A percentile compares a stretch with the other conserved stretches of the same genome.
Conservation (phyloP, 2,888 invertebrate genomes). For the Podabrus alpinus region DNA sequence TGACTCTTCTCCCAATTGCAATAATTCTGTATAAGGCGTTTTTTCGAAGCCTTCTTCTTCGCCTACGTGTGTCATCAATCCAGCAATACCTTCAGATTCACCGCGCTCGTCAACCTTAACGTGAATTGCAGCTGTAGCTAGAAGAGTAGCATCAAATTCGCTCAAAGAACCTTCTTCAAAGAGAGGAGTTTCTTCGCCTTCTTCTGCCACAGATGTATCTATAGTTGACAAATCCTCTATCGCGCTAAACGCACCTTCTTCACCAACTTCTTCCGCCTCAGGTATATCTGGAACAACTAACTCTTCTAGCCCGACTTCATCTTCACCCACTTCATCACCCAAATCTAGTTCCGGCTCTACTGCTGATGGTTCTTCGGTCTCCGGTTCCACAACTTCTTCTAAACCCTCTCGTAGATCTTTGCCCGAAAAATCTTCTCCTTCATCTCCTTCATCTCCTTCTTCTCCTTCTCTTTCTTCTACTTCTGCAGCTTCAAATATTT, state of each 20-base stretch:
- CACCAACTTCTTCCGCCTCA: neutral
- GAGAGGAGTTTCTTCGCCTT: neutral
- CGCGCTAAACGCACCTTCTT: constrained; percentile 1
- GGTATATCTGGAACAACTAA: neutral
- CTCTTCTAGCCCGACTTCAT: neutral
- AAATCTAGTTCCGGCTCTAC: neutral
- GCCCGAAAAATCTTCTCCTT: neutral
- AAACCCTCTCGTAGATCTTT: neutral
- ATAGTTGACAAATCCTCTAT: neutral
- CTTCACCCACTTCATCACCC: neutral
- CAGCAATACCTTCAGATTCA: neutral
- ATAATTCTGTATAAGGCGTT: neutral
- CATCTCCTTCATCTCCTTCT: neutral
- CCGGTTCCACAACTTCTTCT: neutral
- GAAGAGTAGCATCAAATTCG: neutral
- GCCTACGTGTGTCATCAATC: neutral
- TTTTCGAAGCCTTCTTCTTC: neutral
- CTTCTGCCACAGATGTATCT: neutral
- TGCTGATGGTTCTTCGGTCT: neutral
- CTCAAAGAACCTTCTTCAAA: neutral
- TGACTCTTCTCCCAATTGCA: neutral
- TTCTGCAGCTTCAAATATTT: constrained; percentile 5
- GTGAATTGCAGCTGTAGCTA: neutral
- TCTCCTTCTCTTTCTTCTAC: neutral
- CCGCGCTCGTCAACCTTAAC: neutral